Evolutionary conservation across 1,140 invertebrate genomes (phyloP), one percentile per base, ranked within the genome.

Genomic region (Conus betulinus): DNA sequence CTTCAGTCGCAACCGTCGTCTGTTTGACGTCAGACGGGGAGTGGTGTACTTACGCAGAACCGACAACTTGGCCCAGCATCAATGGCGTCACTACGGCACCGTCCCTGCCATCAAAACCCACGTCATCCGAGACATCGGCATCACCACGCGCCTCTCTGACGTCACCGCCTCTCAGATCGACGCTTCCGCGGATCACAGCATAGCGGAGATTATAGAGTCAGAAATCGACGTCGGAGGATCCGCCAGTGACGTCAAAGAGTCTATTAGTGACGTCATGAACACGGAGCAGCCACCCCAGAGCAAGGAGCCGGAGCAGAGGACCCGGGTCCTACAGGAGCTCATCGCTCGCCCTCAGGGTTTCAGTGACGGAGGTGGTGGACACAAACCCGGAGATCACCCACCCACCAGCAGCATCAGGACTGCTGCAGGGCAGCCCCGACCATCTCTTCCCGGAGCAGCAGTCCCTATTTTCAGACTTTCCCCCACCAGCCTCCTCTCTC

Each of bases 101-200:
- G 57, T 84, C 23, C 82, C 82, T 4, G 53, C 82, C 53, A 84
- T 84, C 82, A 60, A 63, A 67, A 84, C 82, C 8, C 82, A 67
- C 82, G 82, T 84, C 82, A 63, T 84, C 82, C 53, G 82, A 39
- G 82, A 84, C 53, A 63, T 84, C 82, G 82, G 82, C 82, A 3
- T 84, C 82, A 84, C 82, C 82, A 67, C 82, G 7, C 55, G n/a
- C 7, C 82, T 63, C 11, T 39, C 55, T 84, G 82, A 63, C 82
- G 53, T 84, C 55, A 67, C 55, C 23, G 7, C 25, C 0, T 84
- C 25, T 27, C 82, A 84, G 57, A 7, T 0, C 25, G 10, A 84
- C n/a, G n/a, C 57, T 3, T 6, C 55, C 53, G 6, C n/a, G 4
- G 82, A 63, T 23, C 25, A 11, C 52, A n/a, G 25, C 52, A 3